A percentile compares a stretch with the other conserved stretches of the same genome.
Conservation (phyloP, 2,888 invertebrate genomes). For the Calephelis perditalis region DNA sequence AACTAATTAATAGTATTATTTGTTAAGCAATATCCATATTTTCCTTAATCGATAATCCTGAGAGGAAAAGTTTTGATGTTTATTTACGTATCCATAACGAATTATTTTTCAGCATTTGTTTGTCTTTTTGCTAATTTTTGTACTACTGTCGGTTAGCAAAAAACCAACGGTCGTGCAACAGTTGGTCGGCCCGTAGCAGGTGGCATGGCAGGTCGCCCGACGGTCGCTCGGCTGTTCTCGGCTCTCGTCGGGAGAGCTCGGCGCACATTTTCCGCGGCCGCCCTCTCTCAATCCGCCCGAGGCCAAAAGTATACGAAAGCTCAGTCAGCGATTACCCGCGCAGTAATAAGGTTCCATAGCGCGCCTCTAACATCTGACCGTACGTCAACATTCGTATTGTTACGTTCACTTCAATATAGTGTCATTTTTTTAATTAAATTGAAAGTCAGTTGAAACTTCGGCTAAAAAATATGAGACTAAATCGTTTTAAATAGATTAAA, state of each 20-base stretch:
- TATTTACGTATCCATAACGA: conserved; percentile 2
- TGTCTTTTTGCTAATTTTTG: conserved; percentile 57
- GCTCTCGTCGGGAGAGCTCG: conserved; percentile 35
- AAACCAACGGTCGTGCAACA: conserved; percentile 77
- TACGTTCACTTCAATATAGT: conserved; percentile 8
- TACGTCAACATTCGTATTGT: conserved; percentile 12
- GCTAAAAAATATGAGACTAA: not conserved
- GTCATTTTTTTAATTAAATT: not conserved
- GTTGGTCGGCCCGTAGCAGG: conserved; percentile 67
- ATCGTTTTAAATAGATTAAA: not conserved
- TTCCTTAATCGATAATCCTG: conserved; percentile 46
- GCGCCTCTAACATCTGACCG: conserved; percentile 11
- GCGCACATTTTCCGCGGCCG: conserved; percentile 58
- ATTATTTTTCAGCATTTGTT: conserved; percentile 8
- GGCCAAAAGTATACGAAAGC: conserved; percentile 51
- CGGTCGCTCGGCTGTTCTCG: conserved; percentile 37
- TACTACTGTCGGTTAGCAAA: conserved; percentile 60
- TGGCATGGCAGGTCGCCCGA: conserved; percentile 71
- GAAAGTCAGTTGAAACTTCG: not conserved
- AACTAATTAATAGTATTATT: conserved; percentile 14
- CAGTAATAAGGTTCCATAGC: conserved; percentile 49
- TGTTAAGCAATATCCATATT: conserved; percentile 28
- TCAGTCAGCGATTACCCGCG: conserved; percentile 65
- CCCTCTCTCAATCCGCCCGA: conserved; percentile 66
- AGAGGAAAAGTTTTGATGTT: conserved; percentile 42